Percentiles rank a stretch among this genome's conserved stretches.
Evolutionary conservation across 2,888 invertebrate species (phyloP).

Genomic region (Linyphia triangularis): DNA sequence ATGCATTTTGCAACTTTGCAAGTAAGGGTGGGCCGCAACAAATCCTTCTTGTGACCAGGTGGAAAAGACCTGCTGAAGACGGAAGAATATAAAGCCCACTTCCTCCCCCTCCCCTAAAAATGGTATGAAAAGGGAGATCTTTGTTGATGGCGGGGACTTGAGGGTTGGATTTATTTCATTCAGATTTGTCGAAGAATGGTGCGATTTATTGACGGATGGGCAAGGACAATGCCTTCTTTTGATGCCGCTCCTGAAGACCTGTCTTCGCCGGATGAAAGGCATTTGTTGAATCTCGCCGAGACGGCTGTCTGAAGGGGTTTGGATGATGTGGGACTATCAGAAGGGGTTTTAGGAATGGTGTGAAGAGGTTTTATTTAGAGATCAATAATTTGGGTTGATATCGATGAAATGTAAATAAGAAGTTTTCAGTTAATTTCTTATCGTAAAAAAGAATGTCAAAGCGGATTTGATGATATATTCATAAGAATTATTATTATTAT

Average conservation of each 20-base stretch:
- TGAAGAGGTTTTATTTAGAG: background rate
- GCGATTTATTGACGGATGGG: constrained; percentile 35
- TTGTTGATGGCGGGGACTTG: background rate
- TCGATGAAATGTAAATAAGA: no score
- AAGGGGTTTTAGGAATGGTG: no score
- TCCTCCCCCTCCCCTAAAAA: background rate
- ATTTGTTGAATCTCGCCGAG: background rate
- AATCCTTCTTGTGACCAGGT: no score
- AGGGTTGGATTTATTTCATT: constrained; percentile 1
- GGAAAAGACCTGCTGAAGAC: no score
- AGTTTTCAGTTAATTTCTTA: no score
- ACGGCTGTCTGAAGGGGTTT: background rate
- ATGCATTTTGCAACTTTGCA: no score
- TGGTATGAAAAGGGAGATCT: background rate
- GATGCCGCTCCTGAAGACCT: background rate
- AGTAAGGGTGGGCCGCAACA: no score
- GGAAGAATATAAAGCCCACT: background rate
- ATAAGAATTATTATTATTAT: no score
- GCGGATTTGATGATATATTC: no score
- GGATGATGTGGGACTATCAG: background rate
- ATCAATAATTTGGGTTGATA: background rate
- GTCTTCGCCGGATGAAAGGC: background rate
- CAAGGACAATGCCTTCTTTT: constrained; percentile 36
- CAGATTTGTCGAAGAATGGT: constrained; percentile 22
- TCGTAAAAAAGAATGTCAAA: no score